Conservation (phyloP, 2,888 invertebrate species). For the Hecatera dysodea region DNA sequence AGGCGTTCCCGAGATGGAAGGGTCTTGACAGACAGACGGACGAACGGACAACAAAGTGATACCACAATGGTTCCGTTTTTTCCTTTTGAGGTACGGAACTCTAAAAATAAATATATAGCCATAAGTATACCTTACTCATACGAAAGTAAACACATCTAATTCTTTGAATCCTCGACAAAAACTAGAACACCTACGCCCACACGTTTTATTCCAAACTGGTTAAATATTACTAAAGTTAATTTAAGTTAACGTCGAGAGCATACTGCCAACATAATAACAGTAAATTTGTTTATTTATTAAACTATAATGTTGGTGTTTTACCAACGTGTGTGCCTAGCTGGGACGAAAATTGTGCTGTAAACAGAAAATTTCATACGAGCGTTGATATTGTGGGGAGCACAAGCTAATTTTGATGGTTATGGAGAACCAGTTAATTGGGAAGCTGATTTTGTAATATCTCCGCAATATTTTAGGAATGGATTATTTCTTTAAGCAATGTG, state of each 20-base stretch:
- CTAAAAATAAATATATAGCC: too few relatives aligned
- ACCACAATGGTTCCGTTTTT: too few relatives aligned
- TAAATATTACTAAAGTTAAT: conserved; percentile 53
- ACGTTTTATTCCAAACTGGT: conserved; percentile 49
- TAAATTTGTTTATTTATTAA: conserved; percentile 58
- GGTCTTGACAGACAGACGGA: too few relatives aligned
- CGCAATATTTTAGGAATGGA: too few relatives aligned
- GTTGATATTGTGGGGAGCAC: conserved; percentile 36
- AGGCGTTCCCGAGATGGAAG: too few relatives aligned
- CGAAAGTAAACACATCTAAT: background rate
- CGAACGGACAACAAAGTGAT: too few relatives aligned
- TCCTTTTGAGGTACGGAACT: too few relatives aligned
- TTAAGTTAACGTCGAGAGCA: conserved; percentile 54
- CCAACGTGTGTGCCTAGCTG: conserved; percentile 37
- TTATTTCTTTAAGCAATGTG: too few relatives aligned
- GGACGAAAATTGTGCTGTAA: conserved; percentile 31
- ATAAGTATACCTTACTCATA: too few relatives aligned
- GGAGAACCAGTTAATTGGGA: conserved; percentile 14
- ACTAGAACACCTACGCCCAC: background rate
- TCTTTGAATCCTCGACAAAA: background rate
- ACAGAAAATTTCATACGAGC: conserved; percentile 43
- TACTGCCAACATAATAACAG: conserved; percentile 40
- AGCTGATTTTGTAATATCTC: conserved; percentile 12
- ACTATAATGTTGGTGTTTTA: conserved; percentile 42
- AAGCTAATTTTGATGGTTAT: conserved; percentile 10